Evolutionary conservation across 2,888 invertebrate species (phyloP), one percentile per base, ranked within the genome.

Genomic region (Rotaria socialis): DNA sequence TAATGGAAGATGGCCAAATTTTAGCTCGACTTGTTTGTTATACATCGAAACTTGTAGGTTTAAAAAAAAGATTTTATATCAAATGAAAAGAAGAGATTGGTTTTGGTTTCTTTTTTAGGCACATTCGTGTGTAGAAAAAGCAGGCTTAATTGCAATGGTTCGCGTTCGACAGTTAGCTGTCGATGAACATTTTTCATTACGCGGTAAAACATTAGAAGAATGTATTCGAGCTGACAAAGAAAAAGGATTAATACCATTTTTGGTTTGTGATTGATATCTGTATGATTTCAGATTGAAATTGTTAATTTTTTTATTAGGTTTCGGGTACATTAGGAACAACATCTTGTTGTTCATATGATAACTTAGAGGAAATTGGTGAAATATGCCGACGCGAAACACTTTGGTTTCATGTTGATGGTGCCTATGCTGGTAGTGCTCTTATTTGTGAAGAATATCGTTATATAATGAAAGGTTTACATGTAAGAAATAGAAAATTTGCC

Each of bases 401-500:
- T 3, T 98, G 97, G 97, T 92, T 97, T 52, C 98, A 98, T 90
- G 96, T 98, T 0, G 98, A 99, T 91, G 98, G 95, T 0, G 98
- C 98, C 0, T 99, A 99, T 90, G 99, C 97, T 3, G 99, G 99
- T 27, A 95, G 95, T 90, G 94, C 97, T 7, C 95, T 98, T 92
- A 95, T 99, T 88, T 99, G 99, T 90, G 97, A 97, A 0, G 99
- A 99, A 92, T 93, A 97, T 89, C 96, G 96, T 89, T 94, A 94
- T 88, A 91, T 95, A 22, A 94, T 95, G 92, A 90, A 91, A 87
- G 93, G 93, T 74, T 90, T 93, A 85, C 92, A 95, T 89, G 86
- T 86, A 52, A 80, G 80, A 47, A 27, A 43, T 60, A 41, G 11
- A 6, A 47, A 56, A 24, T 58, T 43, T 35, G 35, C 43, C 19